A percentile compares a stretch with the other conserved stretches of the same genome.
Evolutionary conservation across 2,888 invertebrate species (phyloP).

Genomic region (Eledona agricola): DNA sequence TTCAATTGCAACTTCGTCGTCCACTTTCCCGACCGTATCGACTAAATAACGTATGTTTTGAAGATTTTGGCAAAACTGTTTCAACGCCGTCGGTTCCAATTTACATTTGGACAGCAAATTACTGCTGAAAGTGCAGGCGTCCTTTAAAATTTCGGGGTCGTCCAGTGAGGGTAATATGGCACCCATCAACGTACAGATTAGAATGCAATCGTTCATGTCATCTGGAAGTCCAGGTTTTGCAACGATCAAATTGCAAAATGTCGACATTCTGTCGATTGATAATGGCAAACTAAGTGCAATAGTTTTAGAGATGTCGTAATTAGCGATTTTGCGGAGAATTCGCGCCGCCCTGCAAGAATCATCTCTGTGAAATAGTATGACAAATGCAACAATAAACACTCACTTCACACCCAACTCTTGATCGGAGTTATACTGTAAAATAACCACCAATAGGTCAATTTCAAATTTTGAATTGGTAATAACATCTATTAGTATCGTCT

Average conservation of each 20-base stretch:
- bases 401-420: no score
- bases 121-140: conserved; percentile 13
- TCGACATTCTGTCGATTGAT: conserved; percentile 4
- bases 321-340: conserved; percentile 6
- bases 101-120: conserved; percentile 11
- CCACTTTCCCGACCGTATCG: conserved; percentile 1
- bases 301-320: not conserved
- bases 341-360: conserved; percentile 7
- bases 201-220: not conserved
- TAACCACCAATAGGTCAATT: conserved; percentile 1
- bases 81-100: not conserved
- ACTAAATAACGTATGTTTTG: conserved; percentile 8
- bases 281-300: conserved; percentile 2
- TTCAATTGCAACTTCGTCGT: conserved; percentile 8
- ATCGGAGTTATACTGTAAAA: no score
- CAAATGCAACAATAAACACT: no score
- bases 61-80: conserved; percentile 10
- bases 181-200: conserved; percentile 20
- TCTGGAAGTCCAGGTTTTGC: conserved; percentile 6
- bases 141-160: conserved; percentile 4
- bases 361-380: no score
- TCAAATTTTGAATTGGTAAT: conserved; percentile 4
- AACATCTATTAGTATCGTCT: not conserved
- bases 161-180: conserved; percentile 9
- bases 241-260: conserved; percentile 11